Conservation (phyloP, 2,113 vertebrate genomes). For the Oceanodroma tethys region DNA sequence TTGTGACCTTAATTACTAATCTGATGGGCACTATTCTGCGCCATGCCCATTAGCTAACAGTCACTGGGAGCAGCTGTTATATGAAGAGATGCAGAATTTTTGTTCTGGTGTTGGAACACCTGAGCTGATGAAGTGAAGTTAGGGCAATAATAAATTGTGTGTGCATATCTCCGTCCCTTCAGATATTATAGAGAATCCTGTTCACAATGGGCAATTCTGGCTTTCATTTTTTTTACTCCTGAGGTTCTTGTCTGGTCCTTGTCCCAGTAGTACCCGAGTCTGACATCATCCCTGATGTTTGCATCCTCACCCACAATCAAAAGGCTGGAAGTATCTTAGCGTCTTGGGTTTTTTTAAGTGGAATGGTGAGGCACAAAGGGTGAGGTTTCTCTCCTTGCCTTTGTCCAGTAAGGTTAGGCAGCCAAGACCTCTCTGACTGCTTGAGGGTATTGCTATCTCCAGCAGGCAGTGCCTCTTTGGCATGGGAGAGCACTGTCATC, state of each 20-base stretch:
- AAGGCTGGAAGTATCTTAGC: neutral
- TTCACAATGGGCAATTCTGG: neutral
- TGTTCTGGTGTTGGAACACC: neutral
- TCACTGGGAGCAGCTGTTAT: neutral
- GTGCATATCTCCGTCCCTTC: neutral
- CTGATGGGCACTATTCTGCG: neutral
- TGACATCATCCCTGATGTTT: neutral
- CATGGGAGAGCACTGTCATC: neutral
- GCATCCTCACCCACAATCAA: neutral
- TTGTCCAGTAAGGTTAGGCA: neutral
- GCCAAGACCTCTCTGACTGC: neutral
- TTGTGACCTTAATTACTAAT: neutral
- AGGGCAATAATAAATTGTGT: neutral
- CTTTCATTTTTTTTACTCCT: neutral
- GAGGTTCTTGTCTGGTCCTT: neutral
- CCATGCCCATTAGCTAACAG: neutral
- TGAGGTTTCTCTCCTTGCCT: neutral
- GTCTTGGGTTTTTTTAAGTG: neutral
- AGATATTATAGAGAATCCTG: neutral
- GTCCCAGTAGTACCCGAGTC: neutral
- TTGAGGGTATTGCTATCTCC: neutral
- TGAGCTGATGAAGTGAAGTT: neutral
- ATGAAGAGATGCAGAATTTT: neutral
- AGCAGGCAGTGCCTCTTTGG: neutral
- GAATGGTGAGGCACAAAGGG: neutral